A percentile compares a stretch with the other conserved stretches of the same genome.
Evolutionary conservation across 2,113 vertebrate species (phyloP).

Genomic region (Haplotaxodon microlepis): DNA sequence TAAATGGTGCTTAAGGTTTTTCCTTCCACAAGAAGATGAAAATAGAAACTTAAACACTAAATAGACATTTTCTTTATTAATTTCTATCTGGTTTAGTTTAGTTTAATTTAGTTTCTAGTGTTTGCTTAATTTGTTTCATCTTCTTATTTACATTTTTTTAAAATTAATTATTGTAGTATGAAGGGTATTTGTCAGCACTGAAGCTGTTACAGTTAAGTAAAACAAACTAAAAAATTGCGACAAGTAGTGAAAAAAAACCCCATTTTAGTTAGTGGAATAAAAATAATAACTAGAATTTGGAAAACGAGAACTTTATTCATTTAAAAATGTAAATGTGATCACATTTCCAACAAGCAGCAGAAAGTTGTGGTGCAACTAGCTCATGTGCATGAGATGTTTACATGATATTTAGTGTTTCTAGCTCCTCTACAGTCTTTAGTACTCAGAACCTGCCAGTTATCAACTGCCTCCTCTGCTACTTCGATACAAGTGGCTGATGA

Average conservation of each 20-base stretch:
- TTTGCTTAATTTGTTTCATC: background rate
- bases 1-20: accelerated
- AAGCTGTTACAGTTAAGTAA: accelerated
- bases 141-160: background rate
- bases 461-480: background rate
- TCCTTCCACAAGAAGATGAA: background rate
- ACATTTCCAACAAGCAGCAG: background rate
- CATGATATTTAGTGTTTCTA: background rate
- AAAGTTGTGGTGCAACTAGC: accelerated
- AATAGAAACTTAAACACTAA: background rate
- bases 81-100: background rate
- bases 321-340: background rate
- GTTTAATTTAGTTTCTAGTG: background rate
- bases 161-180: background rate
- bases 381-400: background rate
- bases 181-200: background rate
- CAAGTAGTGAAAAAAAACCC: accelerated
- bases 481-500: accelerated
- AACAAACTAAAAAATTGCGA: background rate
- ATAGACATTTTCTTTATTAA: background rate
- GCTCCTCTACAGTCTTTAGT: background rate
- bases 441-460: background rate
- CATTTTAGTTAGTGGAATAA: background rate
- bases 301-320: background rate
- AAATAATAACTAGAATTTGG: background rate